phyloP scores from a whole-genome alignment of 2,797 vertebrate species.

The Mus spretus region DNA sequence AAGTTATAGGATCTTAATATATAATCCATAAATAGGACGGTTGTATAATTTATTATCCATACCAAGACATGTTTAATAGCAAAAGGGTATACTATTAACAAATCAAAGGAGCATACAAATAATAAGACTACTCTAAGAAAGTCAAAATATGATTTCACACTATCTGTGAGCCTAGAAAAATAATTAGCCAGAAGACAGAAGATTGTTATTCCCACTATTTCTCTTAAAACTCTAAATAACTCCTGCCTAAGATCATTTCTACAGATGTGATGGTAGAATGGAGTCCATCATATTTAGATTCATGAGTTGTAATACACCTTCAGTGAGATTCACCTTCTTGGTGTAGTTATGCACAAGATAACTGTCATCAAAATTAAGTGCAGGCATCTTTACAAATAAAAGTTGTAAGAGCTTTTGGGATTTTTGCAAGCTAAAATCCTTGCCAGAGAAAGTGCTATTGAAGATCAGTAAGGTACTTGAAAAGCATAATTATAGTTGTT shows the following conservation, averaged over 20 bases:
- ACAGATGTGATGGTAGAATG: conserved; percentile 42
- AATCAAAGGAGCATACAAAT: neutral
- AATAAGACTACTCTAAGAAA: neutral
- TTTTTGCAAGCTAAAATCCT: conserved; percentile 76
- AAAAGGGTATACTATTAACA: neutral
- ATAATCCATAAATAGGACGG: neutral
- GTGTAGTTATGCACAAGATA: conserved; percentile 64
- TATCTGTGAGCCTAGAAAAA: conserved; percentile 39
- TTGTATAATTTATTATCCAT: neutral
- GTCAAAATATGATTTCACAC: neutral
- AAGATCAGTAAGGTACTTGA: conserved; percentile 67
- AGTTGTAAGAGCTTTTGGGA: conserved; percentile 63
- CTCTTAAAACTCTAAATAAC: conserved; percentile 57
- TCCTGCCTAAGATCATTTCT: conserved; percentile 50
- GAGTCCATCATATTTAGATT: conserved; percentile 60
- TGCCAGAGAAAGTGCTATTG: conserved; percentile 57
- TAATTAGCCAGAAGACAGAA: conserved; percentile 52
- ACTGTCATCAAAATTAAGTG: conserved; percentile 80
- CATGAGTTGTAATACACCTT: conserved; percentile 49
- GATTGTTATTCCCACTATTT: conserved; percentile 34
- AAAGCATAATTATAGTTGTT: conserved; percentile 80
- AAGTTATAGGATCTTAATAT: neutral
- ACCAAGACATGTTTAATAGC: neutral
- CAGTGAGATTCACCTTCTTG: conserved; percentile 75
- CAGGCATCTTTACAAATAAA: conserved; percentile 75